Conservation (phyloP, 2,797 vertebrate species). For the Siniperca obscura region DNA sequence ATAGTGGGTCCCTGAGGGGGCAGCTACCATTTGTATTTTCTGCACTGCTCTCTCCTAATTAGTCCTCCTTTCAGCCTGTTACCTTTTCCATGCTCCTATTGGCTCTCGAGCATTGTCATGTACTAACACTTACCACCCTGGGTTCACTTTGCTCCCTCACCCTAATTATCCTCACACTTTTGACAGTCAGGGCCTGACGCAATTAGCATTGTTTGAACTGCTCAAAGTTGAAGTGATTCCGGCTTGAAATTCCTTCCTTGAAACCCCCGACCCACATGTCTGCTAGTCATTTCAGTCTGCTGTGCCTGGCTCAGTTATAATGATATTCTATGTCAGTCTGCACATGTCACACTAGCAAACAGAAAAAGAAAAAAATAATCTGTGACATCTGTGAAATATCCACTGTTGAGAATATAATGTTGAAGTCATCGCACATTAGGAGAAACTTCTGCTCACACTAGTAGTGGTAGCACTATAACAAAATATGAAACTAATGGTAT, state of each 20-base stretch:
- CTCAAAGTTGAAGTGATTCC: constrained; percentile 64
- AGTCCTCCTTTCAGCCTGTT: constrained; percentile 80
- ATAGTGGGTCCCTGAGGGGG: constrained; percentile 73
- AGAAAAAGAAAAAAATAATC: constrained; percentile 31
- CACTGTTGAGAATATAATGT: constrained; percentile 54
- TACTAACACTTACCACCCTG: constrained; percentile 79
- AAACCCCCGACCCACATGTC: constrained; percentile 71
- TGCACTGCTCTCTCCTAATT: constrained; percentile 79
- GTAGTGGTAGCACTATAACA: constrained; percentile 55
- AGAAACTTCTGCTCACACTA: constrained; percentile 47
- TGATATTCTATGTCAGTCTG: constrained; percentile 72
- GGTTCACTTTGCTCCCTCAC: constrained; percentile 80
- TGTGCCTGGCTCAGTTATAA: constrained; percentile 70
- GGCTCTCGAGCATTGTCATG: constrained; percentile 79
- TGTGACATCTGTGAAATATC: constrained; percentile 67
- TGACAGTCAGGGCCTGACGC: constrained; percentile 75
- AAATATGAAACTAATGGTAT: constrained; percentile 73
- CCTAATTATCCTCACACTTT: constrained; percentile 84
- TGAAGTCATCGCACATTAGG: constrained; percentile 59
- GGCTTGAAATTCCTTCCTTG: constrained; percentile 67
- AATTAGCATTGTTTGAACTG: constrained; percentile 74
- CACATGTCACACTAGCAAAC: constrained; percentile 66
- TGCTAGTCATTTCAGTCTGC: constrained; percentile 73
- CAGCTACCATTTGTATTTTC: constrained; percentile 79
- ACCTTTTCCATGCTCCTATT: constrained; percentile 77